Conservation (phyloP, 2,797 vertebrate genomes). For the Miichthys miiuy region DNA sequence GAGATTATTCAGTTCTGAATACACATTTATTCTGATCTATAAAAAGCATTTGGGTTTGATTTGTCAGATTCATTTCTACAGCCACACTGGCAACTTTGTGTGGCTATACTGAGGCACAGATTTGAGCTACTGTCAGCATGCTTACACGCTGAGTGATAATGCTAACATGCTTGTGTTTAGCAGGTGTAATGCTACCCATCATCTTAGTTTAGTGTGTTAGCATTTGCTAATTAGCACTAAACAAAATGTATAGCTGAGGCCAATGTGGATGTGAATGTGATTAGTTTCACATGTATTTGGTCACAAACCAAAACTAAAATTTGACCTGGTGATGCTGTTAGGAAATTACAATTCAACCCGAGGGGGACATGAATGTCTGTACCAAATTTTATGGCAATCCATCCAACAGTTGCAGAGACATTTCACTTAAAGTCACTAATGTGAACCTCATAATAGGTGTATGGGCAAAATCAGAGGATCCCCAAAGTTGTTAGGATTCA, state of each 20-base stretch:
- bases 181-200: not conserved
- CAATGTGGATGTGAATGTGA: not conserved
- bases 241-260: not conserved
- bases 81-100: not conserved
- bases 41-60: constrained; percentile 7
- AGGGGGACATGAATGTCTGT: not conserved
- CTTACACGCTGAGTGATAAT: not conserved
- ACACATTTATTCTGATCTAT: constrained; percentile 2
- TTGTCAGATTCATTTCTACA: not conserved
- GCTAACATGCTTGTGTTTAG: not conserved
- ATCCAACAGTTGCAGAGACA: not conserved
- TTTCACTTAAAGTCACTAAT: constrained; percentile 13
- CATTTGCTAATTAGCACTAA: not conserved
- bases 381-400: not conserved
- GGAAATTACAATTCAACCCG: not conserved
- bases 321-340: not conserved
- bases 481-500: not conserved
- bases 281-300: not conserved
- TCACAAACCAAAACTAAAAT: not conserved
- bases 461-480: not conserved
- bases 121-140: constrained; percentile 1
- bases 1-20: constrained; percentile 18
- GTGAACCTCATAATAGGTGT: not conserved
- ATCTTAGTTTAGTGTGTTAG: not conserved
- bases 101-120: not conserved